Evolutionary conservation across 1,140 invertebrate genomes (phyloP), one percentile per base, ranked within the genome.

Genomic region (Nymphalis io): DNA sequence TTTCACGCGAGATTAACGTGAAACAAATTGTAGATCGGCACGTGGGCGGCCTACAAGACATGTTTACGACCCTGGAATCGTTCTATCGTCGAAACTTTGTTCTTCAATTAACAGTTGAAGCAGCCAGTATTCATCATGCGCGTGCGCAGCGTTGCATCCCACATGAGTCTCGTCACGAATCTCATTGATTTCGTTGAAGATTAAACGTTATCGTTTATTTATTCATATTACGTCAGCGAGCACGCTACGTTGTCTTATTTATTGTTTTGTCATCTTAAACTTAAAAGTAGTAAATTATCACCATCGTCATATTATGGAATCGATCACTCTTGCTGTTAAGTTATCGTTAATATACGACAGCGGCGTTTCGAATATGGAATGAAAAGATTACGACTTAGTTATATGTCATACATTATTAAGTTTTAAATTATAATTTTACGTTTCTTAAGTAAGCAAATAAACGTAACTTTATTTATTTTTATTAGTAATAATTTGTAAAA

Each of bases 1-100:
- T 84, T 84, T 87, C 85, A 80, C 75, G 74, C 72, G 68, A 87
- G 83, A 87, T 87, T 87, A 88, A 87, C 78, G 80, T 81, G 79
- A 82, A 88, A 88, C 87, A 89, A 89, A 89, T 89, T 89, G 85
- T 73, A 73, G 83, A 75, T 73, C 68, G 64, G 68, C 69, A 73
- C 75, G 84, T 86, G 79, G 81, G 87, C 78, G 80, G 76, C 58
- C 68, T 58, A 62, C 42, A 39, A 60, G 80, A 77, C 79, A 81
- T 80, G 76, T 85, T 85, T 85, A 85, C 72, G 81, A 75, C 66
- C 58, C 55, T 60, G 55, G 62, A 69, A 63, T 62, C 59, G 65
- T 72, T 73, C 69, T 71, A 63, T 64, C 63, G 42, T 71, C 48
- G 68, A 75, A 80, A 81, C 67, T 76, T 73, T 60, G 70, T 61